phyloP scores from a whole-genome alignment of 2,797 vertebrate species.

The Etheostoma perlongum region DNA sequence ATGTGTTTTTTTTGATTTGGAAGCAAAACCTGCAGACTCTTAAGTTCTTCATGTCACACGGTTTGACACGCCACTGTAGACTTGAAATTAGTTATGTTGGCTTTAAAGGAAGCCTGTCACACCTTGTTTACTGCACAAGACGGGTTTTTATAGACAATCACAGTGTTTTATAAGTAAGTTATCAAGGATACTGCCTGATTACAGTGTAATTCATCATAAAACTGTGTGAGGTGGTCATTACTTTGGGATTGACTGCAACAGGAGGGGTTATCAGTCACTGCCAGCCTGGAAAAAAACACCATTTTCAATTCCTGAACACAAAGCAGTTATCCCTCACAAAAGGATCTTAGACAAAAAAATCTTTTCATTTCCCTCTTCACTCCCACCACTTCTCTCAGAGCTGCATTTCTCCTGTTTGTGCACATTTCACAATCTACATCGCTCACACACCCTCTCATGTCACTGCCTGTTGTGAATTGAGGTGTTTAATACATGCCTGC shows the following conservation, averaged over 20 bases:
- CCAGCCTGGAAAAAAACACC: constrained; percentile 1
- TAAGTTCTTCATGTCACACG: constrained; percentile 6
- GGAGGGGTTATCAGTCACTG: constrained; percentile 26
- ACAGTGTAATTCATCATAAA: constrained; percentile 12
- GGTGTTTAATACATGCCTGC: constrained; percentile 43
- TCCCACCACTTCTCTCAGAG: background rate
- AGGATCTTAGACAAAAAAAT: constrained; percentile 11
- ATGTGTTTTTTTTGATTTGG: constrained; percentile 15
- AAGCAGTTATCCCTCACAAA: constrained; percentile 29
- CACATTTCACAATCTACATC: constrained; percentile 5
- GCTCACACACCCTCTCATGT: constrained; percentile 40
- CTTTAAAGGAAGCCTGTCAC: background rate
- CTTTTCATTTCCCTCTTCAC: constrained; percentile 17
- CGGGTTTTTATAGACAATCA: constrained; percentile 31
- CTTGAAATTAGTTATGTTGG: background rate
- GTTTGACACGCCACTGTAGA: background rate
- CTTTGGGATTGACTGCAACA: constrained; percentile 18
- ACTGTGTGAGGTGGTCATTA: constrained; percentile 29
- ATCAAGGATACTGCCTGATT: constrained; percentile 8
- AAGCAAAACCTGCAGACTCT: constrained; percentile 6
- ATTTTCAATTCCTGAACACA: constrained; percentile 6
- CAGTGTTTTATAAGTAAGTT: constrained; percentile 6
- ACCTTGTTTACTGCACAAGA: background rate
- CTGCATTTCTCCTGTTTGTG: constrained; percentile 14
- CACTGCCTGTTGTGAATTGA: constrained; percentile 24